Conservation (phyloP, 2,888 invertebrate species). For the Lissonota sp. region DNA sequence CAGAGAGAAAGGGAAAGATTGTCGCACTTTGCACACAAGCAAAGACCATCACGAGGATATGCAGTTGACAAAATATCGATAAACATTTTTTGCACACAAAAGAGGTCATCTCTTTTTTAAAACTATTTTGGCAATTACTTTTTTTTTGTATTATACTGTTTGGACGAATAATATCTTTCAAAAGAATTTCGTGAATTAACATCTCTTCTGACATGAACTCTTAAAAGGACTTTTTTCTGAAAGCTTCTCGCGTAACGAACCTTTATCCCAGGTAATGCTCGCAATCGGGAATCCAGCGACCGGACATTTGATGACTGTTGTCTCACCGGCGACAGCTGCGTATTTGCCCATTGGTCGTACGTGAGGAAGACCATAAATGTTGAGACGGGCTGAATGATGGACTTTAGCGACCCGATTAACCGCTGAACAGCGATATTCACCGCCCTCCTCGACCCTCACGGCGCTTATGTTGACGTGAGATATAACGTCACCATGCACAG, state of each 20-base stretch:
- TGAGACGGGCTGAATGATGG: slow-evolving; percentile 93
- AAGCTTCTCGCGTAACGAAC: slow-evolving; percentile 82
- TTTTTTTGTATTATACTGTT: too few relatives aligned
- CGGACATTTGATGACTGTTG: slow-evolving; percentile 94
- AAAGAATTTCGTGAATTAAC: too few relatives aligned
- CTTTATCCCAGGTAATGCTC: slow-evolving; percentile 95
- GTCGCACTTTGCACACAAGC: not conserved
- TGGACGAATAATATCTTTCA: too few relatives aligned
- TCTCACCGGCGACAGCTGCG: slow-evolving; percentile 93
- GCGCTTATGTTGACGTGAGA: slow-evolving; percentile 96
- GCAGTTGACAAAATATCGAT: not conserved
- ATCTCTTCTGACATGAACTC: too few relatives aligned
- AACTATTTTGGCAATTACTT: too few relatives aligned
- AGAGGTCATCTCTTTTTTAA: not conserved
- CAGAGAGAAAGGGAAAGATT: not conserved
- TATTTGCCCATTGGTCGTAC: slow-evolving; percentile 95
- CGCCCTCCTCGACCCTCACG: slow-evolving; percentile 95
- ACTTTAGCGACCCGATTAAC: slow-evolving; percentile 93
- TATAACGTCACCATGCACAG: slow-evolving; percentile 95
- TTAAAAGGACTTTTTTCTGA: too few relatives aligned
- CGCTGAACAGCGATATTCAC: slow-evolving; percentile 94
- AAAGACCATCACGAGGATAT: not conserved
- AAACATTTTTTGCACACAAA: slow-evolving; percentile 9
- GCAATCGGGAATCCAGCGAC: slow-evolving; percentile 96
- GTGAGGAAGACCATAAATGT: slow-evolving; percentile 94